Evolutionary conservation across 2,113 vertebrate species (phyloP), one percentile per base, ranked within the genome.

Genomic region (Trichomycterus rosablanca): DNA sequence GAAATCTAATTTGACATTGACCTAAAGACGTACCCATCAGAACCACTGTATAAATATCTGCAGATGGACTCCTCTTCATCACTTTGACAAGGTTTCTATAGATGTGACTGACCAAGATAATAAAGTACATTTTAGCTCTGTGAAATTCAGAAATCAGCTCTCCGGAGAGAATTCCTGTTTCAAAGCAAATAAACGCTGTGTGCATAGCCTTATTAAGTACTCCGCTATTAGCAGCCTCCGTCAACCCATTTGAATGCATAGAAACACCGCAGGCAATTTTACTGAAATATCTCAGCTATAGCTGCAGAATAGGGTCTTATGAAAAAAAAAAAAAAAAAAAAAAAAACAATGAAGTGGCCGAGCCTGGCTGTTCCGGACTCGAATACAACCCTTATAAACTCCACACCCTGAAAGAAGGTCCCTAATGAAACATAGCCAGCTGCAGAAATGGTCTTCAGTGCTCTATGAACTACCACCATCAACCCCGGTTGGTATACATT

Each of bases 401-500:
- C 19, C 3, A 50, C 4, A 63, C 3, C 8, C 19, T 43, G 46
- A 30, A 43, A 63, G 26, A 63, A 4, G n/a, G 60, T 63, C 57
- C 43, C 56, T 12, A 37, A 54, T 16, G 45, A 56, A 64, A 54
- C 49, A 28, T 49, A 34, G 26, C n/a, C 14, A 44, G 30, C 19
- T 50, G 19, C 9, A 52, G 37, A 66, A 50, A 18, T 8, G 34
- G 19, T 39, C 42, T 10, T 60, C 56, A 49, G 30, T 58, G 3
- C 52, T 22, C 24, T 23, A 55, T 49, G 43, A 59, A 42, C 63
- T 23, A 32, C 55, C 16, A 42, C 11, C 23, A 53, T 50, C 28
- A 34, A 43, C 3, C 44, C 45, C 1, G 28, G 39, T 42, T 66
- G 63, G 26, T 63, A 63, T 58, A 53, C 48, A 48, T 39, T 50